phyloP scores from a whole-genome alignment of 2,888 invertebrate genomes.

The Amblyteles armatorius region DNA sequence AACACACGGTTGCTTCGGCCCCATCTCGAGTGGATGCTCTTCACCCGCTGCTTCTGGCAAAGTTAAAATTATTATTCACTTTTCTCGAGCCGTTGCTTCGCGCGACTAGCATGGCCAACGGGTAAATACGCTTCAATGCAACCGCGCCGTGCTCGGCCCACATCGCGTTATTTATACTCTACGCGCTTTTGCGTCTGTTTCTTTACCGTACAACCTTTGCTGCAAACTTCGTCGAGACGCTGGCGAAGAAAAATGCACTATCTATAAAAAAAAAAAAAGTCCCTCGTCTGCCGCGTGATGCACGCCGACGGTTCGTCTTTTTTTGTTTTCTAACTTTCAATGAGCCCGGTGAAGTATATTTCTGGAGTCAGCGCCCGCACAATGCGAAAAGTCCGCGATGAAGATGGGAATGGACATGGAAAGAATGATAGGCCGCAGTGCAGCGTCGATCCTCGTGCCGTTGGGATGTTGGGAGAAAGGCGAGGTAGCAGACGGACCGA shows the following conservation, averaged over 20 bases:
- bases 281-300: constrained; percentile 31
- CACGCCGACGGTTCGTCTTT: not conserved
- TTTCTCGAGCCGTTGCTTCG: constrained; percentile 61
- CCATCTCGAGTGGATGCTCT: constrained; percentile 60
- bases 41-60: constrained; percentile 59
- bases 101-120: constrained; percentile 58
- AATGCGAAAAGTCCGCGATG: constrained; percentile 28
- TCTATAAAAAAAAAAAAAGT: constrained; percentile 4
- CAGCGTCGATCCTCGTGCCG: not conserved
- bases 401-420: not conserved
- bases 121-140: constrained; percentile 66
- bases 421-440: not conserved
- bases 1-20: constrained; percentile 44
- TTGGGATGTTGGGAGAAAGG: constrained; percentile 10
- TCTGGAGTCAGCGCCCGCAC: constrained; percentile 24
- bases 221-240: constrained; percentile 39
- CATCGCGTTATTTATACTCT: constrained; percentile 39
- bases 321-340: constrained; percentile 4
- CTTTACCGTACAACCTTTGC: constrained; percentile 1
- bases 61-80: constrained; percentile 68
- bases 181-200: not conserved
- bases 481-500: constrained; percentile 4
- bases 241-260: constrained; percentile 17
- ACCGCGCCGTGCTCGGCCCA: constrained; percentile 26
- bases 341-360: constrained; percentile 11